Evolutionary conservation across 2,888 invertebrate genomes (phyloP).

Genomic region (Amphipyra berbera): DNA sequence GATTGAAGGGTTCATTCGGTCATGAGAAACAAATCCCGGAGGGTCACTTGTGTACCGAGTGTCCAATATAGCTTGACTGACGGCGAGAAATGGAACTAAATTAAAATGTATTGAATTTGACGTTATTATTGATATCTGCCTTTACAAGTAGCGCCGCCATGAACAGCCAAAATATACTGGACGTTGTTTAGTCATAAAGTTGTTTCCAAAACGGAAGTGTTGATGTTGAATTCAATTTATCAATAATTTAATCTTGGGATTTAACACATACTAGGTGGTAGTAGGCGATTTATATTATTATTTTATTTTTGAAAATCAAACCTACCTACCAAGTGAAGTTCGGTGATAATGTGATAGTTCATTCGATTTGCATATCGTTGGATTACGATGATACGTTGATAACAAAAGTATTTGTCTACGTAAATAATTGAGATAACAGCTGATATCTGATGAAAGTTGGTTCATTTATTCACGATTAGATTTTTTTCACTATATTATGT

Average conservation of each 20-base stretch:
- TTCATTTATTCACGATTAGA: background rate
- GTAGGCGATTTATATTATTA: background rate
- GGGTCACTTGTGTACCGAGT: constrained; percentile 34
- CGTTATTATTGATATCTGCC: background rate
- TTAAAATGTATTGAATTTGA: background rate
- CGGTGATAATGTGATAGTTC: too few relatives aligned
- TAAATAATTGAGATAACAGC: background rate
- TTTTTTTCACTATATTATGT: too few relatives aligned
- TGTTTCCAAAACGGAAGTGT: constrained; percentile 12
- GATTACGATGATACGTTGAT: constrained; percentile 2
- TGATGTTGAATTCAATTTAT: constrained; percentile 4
- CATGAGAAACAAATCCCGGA: constrained; percentile 42
- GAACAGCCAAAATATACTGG: background rate
- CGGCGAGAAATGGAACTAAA: background rate
- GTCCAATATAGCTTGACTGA: constrained; percentile 12
- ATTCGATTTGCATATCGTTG: background rate
- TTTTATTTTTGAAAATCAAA: background rate
- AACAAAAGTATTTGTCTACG: background rate
- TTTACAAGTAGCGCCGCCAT: background rate
- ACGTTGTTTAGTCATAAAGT: background rate
- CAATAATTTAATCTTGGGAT: background rate
- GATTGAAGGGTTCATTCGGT: constrained; percentile 50
- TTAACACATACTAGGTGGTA: too few relatives aligned
- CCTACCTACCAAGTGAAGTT: too few relatives aligned
- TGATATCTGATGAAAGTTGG: background rate